Evolutionary conservation across 2,888 invertebrate genomes (phyloP), one percentile per base, ranked within the genome.

Genomic region (Cataglyphis livida): DNA sequence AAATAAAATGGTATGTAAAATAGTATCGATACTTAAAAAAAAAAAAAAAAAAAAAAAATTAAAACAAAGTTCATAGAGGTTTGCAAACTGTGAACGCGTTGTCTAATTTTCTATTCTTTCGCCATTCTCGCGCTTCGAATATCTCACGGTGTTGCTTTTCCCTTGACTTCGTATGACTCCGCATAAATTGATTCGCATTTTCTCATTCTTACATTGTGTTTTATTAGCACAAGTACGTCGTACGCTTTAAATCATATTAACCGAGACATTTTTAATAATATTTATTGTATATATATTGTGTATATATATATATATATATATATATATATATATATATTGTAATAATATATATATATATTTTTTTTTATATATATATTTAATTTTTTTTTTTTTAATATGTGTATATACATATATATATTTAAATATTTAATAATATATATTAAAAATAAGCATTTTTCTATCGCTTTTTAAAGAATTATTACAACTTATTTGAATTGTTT

Each of bases 171-270:
- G 48, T 21, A 35, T 12, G 61, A 61, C 28, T 38, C 28, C 4
- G 9, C n/a, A 25, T 10, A 35, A 44, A 25, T 15, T 38, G 59
- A 1, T 35, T 70, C 38, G 51, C 48, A 41, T 59, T 70, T 61
- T 61, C 59, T 79, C 78, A 48, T 44, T 79, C 21, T 70, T 44
- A 61, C 18, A 21, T 35, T 57, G 15, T 32, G 61, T 21, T 48
- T 71, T 57, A 57, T 57, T 41, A 15, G 12, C n/a, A 32, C 54
- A 28, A 44, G 21, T 18, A 25, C 28, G 9, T 28, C 41, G 25
- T 25, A n/a, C 44, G 28, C 28, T n/a, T 54, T 28, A 21, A 62
- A 0, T 74, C 28, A 57, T 48, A 38, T 62, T 25, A 48, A 41
- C 41, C 57, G 54, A 61, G 12, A n/a, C 15, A n/a, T 73, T 57